Base-by-base conservation (phyloP, 2,888 invertebrate species). In the Crocallis elinguaria region DNA sequence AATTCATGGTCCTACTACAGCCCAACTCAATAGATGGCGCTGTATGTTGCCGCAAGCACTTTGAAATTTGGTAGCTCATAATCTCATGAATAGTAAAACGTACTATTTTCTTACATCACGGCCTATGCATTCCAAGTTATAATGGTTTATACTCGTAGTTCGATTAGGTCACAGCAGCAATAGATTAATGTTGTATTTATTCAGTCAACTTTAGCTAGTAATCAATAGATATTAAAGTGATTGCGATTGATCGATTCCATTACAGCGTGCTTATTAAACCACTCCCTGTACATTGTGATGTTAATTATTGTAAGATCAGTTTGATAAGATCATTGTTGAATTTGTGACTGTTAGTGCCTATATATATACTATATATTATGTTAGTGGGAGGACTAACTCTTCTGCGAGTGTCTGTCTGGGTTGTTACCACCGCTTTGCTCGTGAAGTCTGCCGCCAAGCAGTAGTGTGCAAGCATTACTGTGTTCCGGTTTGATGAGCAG, bases 251-350 rank as follows among this genome's bases (percentile, higher is more conserved):
- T 53, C 17, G 48, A 19, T 43, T 48, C 13, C 21, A 38, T 49
- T 48, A 43, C 29, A 49, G 29, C 33, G 38, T 21, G 48, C 48
- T 48, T 49, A 54, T 44, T 54, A 54, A 41, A 21, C 48, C 48
- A 43, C 53, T 38, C 48, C 53, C 35, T 36, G 13, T 4, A 8
- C 42, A 29, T 33, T 48, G 43, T 12, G 9, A 38, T 14, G 14
- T 27, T 37, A 33, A 44, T 49, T 49, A 3, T 39, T 54, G 43
- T 44, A 8, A 19, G 45, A 45, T 41, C 2, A 21, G 16, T 33
- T 32, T 38, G 43, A 33, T 44, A 6, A 7, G 9, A 21, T 14
- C 37, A 37, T 43, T 37, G 49, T 49, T 41, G 16, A 14, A 11
- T 38, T 16, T 17, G 21, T 32, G 21, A 13, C 11, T 3, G 11